Base-by-base conservation (phyloP, 2,113 vertebrate species). In the Tyrannus savana region DNA sequence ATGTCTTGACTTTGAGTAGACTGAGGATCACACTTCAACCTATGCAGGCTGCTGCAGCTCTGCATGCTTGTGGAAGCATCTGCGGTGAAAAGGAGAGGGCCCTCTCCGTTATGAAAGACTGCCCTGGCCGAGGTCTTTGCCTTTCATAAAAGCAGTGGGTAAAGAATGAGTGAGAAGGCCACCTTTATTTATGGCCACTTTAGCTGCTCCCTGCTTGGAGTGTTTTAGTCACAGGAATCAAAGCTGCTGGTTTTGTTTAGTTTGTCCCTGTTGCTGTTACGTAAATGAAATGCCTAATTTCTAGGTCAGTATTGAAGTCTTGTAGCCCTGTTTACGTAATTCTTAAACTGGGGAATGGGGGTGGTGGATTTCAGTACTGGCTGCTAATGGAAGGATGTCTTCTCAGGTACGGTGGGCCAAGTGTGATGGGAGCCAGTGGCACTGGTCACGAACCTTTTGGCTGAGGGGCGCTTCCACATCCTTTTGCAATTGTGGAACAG, bases 21-120 rank as follows among this genome's bases (percentile, higher is more conserved):
- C 28, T 90, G 41, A 49, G 37, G 83, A 35, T 69, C 3, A 1
- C 14, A 17, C 6, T 37, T 46, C 19, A 28, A n/a, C 35, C 21
- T 19, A 11, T 14, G 37, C 0, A 1, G 31, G 30, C 4, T 24
- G 56, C 13, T 55, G 2, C 39, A 76, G 3, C 49, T 77, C 4
- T 0, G 23, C 13, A 6, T 49, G 62, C 19, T 3, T 30, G 28
- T 37, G 53, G 27, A 64, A 64, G 21, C 19, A 23, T 31, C 56
- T 21, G 4, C 14, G 41, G 44, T 83, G n/a, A 64, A 94, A 86
- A 69, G 49, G 33, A 55, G 33, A 75, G 18, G 9, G 19, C 37
- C 14, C 5, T 41, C 30, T 47, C 33, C 6, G 2, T 17, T 35
- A 4, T 3, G 24, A 33, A 44, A 67, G 24, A 31, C 16, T 69